Base-by-base conservation (phyloP, 2,797 vertebrate genomes). In the Sebastes kiyomatsui region DNA sequence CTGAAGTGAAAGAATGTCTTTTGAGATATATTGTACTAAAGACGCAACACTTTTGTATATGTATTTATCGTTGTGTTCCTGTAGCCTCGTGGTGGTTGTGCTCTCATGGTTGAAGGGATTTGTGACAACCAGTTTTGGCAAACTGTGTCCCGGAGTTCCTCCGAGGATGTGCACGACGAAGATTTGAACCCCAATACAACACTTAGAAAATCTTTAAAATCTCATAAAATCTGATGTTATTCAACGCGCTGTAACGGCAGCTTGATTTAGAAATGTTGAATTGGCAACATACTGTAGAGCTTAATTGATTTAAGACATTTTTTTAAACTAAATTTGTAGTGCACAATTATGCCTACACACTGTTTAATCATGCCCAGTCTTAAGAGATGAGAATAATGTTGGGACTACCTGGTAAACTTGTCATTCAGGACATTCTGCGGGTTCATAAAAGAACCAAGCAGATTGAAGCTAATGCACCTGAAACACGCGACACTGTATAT, bases 1-100 rank as follows among this genome's bases (percentile, higher is more conserved):
- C 71, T 88, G 82, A 92, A 91, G 71, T 91, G 81, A 91, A 92
- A 92, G 88, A 95, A 93, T 94, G 92, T 95, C 88, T 93, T 90
- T 94, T 90, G 86, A 94, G 87, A 83, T 89, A 75, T 88, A 85
- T 82, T 90, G 81, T 91, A 87, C 88, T 92, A 82, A 94, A 94
- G 87, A 92, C 54, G 62, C 91, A 87, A 90, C 83, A 85, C 87
- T 90, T 92, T 85, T 93, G 87, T 93, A 88, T 82, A 86, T 90
- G 82, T 92, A 85, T 93, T 94, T 90, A 88, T 93, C 75, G 56
- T 86, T 85, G 79, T 82, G 83, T 87, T 93, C 79, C 84, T 85
- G 80, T 82, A 82, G 88, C 89, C 83, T 88, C 49, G 59, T 70
- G 87, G 76, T 71, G 22, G 77, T 82, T 54, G 67, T 73, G 87